phyloP scores from a whole-genome alignment of 2,797 vertebrate genomes.

The Mastacembelus armatus region DNA sequence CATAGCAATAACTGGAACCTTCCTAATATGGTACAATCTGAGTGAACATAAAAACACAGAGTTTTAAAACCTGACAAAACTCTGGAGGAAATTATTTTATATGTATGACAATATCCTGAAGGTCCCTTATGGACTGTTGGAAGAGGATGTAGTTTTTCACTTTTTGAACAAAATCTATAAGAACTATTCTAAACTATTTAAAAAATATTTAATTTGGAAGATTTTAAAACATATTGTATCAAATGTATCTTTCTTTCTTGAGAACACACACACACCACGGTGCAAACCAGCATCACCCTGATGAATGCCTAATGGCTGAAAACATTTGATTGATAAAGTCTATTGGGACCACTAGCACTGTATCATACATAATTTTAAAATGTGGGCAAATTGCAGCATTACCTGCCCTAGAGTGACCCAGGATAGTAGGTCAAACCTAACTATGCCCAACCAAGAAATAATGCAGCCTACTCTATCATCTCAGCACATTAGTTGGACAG shows the following conservation, averaged over 20 bases:
- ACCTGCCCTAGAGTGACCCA: background rate
- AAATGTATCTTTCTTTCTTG: no score
- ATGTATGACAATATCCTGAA: no score
- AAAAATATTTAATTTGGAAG: no score
- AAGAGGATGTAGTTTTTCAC: background rate
- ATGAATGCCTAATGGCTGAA: background rate
- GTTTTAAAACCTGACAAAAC: background rate
- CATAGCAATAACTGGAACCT: background rate
- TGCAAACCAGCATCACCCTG: no score
- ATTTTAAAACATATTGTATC: no score
- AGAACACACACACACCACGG: no score
- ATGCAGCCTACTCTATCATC: background rate
- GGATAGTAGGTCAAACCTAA: constrained; percentile 5
- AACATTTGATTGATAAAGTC: background rate
- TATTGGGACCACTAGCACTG: background rate
- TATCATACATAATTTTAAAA: background rate
- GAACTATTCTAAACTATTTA: no score
- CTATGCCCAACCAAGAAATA: background rate
- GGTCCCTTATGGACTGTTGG: no score
- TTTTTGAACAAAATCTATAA: no score
- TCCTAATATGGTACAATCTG: background rate
- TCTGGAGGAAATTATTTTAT: no score
- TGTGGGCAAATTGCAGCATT: background rate
- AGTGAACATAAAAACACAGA: background rate
- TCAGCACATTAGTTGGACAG: constrained; percentile 6